Evolutionary conservation across 2,888 invertebrate species (phyloP).

Genomic region (Plagiodera versicolora): DNA sequence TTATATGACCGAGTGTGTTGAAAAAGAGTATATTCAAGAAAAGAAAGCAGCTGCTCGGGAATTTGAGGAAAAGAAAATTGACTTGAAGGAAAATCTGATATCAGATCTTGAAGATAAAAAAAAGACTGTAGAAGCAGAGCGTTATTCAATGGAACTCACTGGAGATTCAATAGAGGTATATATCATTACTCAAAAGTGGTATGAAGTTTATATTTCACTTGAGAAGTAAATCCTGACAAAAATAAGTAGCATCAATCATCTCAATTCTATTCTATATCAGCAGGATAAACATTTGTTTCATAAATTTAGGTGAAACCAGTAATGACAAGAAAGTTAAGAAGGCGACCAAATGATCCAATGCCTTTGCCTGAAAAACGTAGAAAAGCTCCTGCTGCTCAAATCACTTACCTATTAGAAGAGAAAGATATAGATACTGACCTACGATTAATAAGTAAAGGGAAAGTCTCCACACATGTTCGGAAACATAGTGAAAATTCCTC

Average conservation of each 20-base stretch:
- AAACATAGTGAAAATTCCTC: conserved; percentile 56
- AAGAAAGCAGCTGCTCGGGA: conserved; percentile 88
- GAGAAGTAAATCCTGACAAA: too few relatives aligned
- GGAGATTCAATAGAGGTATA: conserved; percentile 52
- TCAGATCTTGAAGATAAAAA: conserved; percentile 92
- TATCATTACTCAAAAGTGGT: too few relatives aligned
- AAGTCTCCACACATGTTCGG: conserved; percentile 55
- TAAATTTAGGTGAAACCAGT: conserved; percentile 75
- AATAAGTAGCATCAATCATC: too few relatives aligned
- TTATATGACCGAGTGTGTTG: conserved; percentile 83
- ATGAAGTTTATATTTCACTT: too few relatives aligned
- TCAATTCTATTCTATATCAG: too few relatives aligned
- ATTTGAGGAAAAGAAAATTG: conserved; percentile 93
- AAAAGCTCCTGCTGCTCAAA: conserved; percentile 78
- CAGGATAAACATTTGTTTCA: too few relatives aligned
- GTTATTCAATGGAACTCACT: conserved; percentile 84
- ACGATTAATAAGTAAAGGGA: conserved; percentile 65
- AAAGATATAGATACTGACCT: conserved; percentile 86
- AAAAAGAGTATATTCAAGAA: conserved; percentile 84
- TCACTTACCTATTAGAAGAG: conserved; percentile 87
- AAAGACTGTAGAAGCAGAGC: conserved; percentile 84
- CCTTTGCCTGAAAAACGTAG: conserved; percentile 87
- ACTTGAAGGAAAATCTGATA: conserved; percentile 84
- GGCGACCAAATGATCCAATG: conserved; percentile 92
- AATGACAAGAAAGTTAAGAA: conserved; percentile 89